Evolutionary conservation across 1,140 invertebrate species (phyloP), one percentile per base, ranked within the genome.

Genomic region (Odontomachus brunneus): DNA sequence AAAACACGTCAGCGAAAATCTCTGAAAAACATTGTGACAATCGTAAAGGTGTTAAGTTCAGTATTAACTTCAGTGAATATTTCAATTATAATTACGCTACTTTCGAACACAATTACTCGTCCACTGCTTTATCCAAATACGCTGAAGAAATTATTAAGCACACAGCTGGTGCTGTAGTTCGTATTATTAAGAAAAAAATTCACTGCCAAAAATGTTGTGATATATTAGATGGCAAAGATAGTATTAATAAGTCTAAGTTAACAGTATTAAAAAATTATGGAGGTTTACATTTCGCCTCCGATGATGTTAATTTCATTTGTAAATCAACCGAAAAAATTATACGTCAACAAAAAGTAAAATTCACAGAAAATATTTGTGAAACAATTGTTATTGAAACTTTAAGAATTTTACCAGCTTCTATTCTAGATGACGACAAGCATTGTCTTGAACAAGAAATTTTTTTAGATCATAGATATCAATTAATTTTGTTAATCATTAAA

Each of bases 181-280:
- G 19, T 63, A 62, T 33, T 62, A 29, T 63, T 33, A 63, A 63
- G 19, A 24, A 26, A 29, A 33, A 14, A 3, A 65, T 65, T 65
- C 33, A 65, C 4, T 65, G 33, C 19, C 1, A 65, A 65, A 65
- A 65, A 48, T 65, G 33, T 14, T 65, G 63, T 48, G 19, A 65
- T 19, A 9, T 65, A 24, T 48, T 65, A 65, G 63, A 65, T 22
- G 63, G 19, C 19, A 4, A 3, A 3, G 22, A 38, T 63, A n/a
- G n/a, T n/a, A n/a, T n/a, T n/a, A n/a, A n/a, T n/a, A n/a, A n/a
- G n/a, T n/a, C n/a, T n/a, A n/a, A 44, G 33, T 65, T n/a, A n/a
- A n/a, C n/a, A n/a, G n/a, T n/a, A n/a, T n/a, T n/a, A 65, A 65
- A 65, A 65, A 65, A 65, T 65, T 33, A 33, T 9, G 38, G 63